These are phyloP conservation scores for Tenebrosternarchus preto DNA, from an alignment of 2,113 vertebrate species.

Conservation along the genomic window DNA sequence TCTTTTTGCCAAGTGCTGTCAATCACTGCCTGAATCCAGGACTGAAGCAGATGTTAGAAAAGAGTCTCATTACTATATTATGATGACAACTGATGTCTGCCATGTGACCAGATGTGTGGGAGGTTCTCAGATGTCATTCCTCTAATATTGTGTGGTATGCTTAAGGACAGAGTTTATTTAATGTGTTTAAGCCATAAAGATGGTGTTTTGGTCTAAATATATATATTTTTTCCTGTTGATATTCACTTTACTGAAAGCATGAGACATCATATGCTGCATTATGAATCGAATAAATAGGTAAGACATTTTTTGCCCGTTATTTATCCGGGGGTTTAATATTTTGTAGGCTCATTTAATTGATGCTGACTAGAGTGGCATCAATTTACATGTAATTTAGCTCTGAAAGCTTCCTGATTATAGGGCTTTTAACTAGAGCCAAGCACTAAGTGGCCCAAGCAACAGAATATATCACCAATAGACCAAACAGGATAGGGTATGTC, in stretches of 20 bases:
- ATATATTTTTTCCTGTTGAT: not conserved
- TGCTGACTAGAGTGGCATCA: not conserved
- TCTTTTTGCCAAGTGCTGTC: constrained; percentile 51
- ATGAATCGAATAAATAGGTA: not conserved
- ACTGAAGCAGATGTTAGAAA: constrained; percentile 55
- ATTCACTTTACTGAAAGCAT: not conserved
- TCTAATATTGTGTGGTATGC: constrained; percentile 14
- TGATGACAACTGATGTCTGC: constrained; percentile 70
- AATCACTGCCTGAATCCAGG: constrained; percentile 55
- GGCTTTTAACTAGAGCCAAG: constrained; percentile 4
- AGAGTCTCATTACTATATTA: constrained; percentile 67
- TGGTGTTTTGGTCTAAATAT: not conserved
- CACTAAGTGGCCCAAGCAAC: not conserved
- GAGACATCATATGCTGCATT: not conserved
- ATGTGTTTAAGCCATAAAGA: not conserved
- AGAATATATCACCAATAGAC: constrained; percentile 10
- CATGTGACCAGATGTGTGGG: constrained; percentile 53
- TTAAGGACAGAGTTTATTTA: not conserved
- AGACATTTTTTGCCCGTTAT: constrained; percentile 5
- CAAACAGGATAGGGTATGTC: not conserved
- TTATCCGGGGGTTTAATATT: not conserved
- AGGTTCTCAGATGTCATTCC: constrained; percentile 52
- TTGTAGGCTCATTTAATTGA: constrained; percentile 6
- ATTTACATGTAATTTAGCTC: not conserved
- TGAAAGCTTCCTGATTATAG: constrained; percentile 7